These are phyloP conservation scores for Eurytemora carolleeae DNA, from an alignment of 1,140 invertebrate species.

Conservation along the genomic window DNA sequence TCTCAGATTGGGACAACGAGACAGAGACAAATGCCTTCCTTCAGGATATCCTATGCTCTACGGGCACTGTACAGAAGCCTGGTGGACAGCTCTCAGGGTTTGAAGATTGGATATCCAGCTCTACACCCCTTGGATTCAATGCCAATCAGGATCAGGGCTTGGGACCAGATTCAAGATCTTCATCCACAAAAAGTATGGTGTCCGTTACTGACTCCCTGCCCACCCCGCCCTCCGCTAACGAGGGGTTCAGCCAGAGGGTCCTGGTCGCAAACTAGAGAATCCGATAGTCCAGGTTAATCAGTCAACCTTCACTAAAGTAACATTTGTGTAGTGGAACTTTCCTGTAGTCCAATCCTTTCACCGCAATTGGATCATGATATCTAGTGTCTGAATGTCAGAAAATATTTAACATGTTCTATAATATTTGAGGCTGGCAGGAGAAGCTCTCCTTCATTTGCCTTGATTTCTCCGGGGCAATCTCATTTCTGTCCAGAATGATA, in stretches of 20 bases:
- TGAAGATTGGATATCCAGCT: neutral
- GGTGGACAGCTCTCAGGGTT: neutral
- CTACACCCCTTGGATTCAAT: too few relatives aligned
- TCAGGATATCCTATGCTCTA: slow-evolving; percentile 9
- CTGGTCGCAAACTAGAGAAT: neutral
- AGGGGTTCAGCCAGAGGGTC: neutral
- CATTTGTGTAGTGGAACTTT: too few relatives aligned
- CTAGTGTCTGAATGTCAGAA: neutral
- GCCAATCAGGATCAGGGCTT: neutral
- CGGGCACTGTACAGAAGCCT: neutral
- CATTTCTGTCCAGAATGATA: neutral
- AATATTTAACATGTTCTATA: neutral
- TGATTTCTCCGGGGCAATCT: neutral
- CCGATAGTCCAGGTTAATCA: neutral
- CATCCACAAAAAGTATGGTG: neutral
- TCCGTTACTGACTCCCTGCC: neutral
- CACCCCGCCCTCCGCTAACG: neutral
- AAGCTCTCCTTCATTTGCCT: neutral
- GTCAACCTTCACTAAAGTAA: neutral
- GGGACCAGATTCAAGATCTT: neutral
- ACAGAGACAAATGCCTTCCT: slow-evolving; percentile 7
- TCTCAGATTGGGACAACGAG: slow-evolving; percentile 1
- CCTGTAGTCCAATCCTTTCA: too few relatives aligned
- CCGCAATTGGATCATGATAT: neutral
- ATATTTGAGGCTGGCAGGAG: neutral